Evolutionary conservation across 1,140 invertebrate species (phyloP), one percentile per base, ranked within the genome.

Genomic region (Cryptotermes secundus): DNA sequence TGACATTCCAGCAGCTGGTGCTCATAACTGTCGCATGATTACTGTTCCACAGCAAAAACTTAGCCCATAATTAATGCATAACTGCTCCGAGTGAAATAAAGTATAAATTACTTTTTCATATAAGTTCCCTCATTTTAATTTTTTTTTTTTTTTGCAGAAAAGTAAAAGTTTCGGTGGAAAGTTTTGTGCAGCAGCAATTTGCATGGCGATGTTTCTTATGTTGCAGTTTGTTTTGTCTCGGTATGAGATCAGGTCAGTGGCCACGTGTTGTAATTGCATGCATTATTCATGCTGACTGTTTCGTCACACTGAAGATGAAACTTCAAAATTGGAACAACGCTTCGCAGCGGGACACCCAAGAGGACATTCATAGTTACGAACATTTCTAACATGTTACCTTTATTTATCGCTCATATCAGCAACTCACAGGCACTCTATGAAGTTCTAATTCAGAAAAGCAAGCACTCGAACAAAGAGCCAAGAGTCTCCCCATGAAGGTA

Each of bases 31-130:
- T 7, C 59, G 9, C n/a, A 2, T n/a, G 26, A 72, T 31, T 72
- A 72, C 59, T 59, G 59, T 72, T 14, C 59, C n/a, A 26, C 14
- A 31, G 59, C 59, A 72, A 31, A 72, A 72, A n/a, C 9, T 72
- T 72, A 4, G 10, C 59, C 3, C 59, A 72, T 72, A 72, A 72
- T 72, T 72, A 72, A 72, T 72, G 59, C 26, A 7, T 31, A n/a
- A 7, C 59, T 14, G n/a, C 26, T 31, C 59, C 7, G 7, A 26
- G 59, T n/a, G 59, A 72, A 72, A 31, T 72, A 72, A 72, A 72
- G 59, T 31, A 72, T 6, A 31, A 72, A 72, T 72, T 72, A 72
- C n/a, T 72, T 72, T 72, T 72, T 72, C 59, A 72, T 72, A 72
- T 4, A 26, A 72, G n/a, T 9, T 31, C 10, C 16, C 6, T 59